Conservation (phyloP, 2,113 vertebrate genomes). For the Toxotes chatareus region DNA sequence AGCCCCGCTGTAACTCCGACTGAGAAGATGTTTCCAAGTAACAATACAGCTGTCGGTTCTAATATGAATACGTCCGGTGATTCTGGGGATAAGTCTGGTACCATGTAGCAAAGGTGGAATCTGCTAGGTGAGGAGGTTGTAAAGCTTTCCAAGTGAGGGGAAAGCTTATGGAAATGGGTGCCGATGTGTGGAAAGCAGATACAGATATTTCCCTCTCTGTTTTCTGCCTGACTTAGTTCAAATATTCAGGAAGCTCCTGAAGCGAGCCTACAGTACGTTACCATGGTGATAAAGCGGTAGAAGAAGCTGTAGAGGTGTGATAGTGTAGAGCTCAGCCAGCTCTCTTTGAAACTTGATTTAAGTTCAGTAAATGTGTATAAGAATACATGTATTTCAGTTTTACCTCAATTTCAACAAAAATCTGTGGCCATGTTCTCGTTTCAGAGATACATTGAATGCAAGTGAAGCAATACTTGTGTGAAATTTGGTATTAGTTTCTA, state of each 20-base stretch:
- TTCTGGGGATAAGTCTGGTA: slow-evolving; percentile 90
- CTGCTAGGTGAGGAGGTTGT: slow-evolving; percentile 11
- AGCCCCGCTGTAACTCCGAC: slow-evolving; percentile 96
- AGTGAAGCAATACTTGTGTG: slow-evolving; percentile 83
- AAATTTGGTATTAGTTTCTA: slow-evolving; percentile 67
- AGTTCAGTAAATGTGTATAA: slow-evolving; percentile 36
- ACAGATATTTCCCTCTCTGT: slow-evolving; percentile 36
- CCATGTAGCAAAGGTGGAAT: slow-evolving; percentile 86
- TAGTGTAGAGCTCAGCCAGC: slow-evolving; percentile 32
- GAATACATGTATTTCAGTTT: slow-evolving; percentile 75
- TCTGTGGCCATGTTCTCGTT: slow-evolving; percentile 55
- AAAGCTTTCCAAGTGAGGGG: slow-evolving; percentile 23
- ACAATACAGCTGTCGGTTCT: slow-evolving; percentile 69
- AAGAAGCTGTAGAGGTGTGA: slow-evolving; percentile 49
- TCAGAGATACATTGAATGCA: slow-evolving; percentile 61
- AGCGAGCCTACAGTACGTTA: slow-evolving; percentile 48
- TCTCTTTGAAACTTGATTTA: slow-evolving; percentile 68
- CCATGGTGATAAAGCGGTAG: slow-evolving; percentile 52
- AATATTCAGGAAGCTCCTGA: slow-evolving; percentile 53
- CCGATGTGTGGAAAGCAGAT: slow-evolving; percentile 46
- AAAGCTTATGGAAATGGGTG: slow-evolving; percentile 18
- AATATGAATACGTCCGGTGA: slow-evolving; percentile 65
- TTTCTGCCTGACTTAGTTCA: slow-evolving; percentile 60
- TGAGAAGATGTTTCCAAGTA: slow-evolving; percentile 93
- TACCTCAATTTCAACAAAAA: slow-evolving; percentile 88